phyloP scores from a whole-genome alignment of 2,113 vertebrate genomes.

The Spilogale gracilis region DNA sequence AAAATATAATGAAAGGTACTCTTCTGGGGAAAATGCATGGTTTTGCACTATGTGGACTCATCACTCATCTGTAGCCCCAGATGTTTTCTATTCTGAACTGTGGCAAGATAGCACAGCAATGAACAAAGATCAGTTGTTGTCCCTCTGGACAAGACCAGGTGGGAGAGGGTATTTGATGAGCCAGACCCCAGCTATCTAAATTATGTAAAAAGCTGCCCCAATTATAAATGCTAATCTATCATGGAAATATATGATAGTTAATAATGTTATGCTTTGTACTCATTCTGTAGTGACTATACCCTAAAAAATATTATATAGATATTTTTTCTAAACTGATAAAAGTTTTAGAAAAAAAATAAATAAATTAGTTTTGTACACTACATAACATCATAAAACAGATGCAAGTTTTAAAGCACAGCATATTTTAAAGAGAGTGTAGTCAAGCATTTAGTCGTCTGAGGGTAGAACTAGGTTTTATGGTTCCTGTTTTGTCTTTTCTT shows the following conservation, averaged over 20 bases:
- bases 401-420: background rate
- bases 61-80: background rate
- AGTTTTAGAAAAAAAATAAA: background rate
- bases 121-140: background rate
- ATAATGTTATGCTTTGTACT: background rate
- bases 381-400: background rate
- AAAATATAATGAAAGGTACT: constrained; percentile 17
- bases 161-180: background rate
- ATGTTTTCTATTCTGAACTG: background rate
- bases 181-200: background rate
- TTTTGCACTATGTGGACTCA: background rate
- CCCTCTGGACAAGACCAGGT: background rate
- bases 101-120: background rate
- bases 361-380: background rate
- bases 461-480: background rate
- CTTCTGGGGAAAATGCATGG: background rate
- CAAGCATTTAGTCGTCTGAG: background rate
- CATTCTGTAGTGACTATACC: background rate
- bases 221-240: background rate
- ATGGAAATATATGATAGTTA: background rate
- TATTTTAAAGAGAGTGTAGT: background rate
- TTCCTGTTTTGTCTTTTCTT: background rate
- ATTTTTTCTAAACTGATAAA: background rate
- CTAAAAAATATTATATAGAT: background rate
- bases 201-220: background rate